Evolutionary conservation across 2,888 invertebrate species (phyloP).

Genomic region (Habrosyne pyritoides): DNA sequence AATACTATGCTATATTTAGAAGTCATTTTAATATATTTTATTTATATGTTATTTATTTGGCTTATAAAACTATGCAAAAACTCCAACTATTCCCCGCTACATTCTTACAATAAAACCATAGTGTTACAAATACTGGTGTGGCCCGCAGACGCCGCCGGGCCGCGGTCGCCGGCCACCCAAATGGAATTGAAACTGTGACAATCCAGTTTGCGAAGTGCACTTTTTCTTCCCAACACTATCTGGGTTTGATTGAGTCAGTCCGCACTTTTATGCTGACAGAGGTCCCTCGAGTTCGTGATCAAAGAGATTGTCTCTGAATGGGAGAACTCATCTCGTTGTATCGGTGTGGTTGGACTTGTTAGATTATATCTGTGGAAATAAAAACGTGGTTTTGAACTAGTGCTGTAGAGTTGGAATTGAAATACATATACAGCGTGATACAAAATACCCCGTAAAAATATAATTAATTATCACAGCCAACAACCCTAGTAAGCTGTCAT

Average conservation of each 20-base stretch:
- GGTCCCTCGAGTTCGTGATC: slow-evolving; percentile 27
- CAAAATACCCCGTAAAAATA: no score
- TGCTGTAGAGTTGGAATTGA: no score
- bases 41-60: not conserved
- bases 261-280: slow-evolving; percentile 52
- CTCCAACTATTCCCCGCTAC: slow-evolving; percentile 26
- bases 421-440: no score
- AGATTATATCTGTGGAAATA: not conserved
- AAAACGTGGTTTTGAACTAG: not conserved
- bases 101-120: slow-evolving; percentile 15
- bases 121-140: slow-evolving; percentile 33
- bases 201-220: slow-evolving; percentile 59
- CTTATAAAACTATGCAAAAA: not conserved
- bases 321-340: not conserved
- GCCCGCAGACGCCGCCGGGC: slow-evolving; percentile 21
- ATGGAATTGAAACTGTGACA: slow-evolving; percentile 79
- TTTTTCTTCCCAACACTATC: slow-evolving; percentile 63
- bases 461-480: no score
- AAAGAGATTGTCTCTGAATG: slow-evolving; percentile 28
- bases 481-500: no score
- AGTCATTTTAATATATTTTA: no score
- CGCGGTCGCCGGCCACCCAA: slow-evolving; percentile 51
- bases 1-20: no score
- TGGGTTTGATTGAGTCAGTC: slow-evolving; percentile 71
- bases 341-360: not conserved